phyloP scores from a whole-genome alignment of 2,113 vertebrate species.

The Aspiorhynchus laticeps region DNA sequence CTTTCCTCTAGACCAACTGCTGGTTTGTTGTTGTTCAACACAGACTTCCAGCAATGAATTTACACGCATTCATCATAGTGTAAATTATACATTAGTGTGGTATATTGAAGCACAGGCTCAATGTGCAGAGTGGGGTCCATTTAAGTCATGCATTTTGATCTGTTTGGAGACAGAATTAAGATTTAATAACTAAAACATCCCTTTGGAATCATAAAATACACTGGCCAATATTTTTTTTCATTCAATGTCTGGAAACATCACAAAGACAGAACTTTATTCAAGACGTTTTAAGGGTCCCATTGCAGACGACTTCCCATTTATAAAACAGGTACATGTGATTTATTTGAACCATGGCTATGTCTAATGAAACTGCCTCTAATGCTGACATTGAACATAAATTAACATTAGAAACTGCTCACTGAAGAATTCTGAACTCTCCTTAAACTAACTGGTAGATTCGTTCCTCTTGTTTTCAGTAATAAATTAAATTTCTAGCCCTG shows the following conservation, averaged over 20 bases:
- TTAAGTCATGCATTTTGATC: background rate
- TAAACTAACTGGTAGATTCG: background rate
- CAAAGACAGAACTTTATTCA: constrained; percentile 22
- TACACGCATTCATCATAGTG: constrained; percentile 26
- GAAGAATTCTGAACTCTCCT: constrained; percentile 38
- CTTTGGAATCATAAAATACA: constrained; percentile 37
- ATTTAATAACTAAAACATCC: constrained; percentile 49
- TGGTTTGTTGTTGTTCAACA: constrained; percentile 46
- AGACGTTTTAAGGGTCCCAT: constrained; percentile 26
- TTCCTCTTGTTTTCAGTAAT: constrained; percentile 9
- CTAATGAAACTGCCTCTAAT: constrained; percentile 31
- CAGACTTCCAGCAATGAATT: constrained; percentile 41
- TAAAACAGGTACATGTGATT: constrained; percentile 46
- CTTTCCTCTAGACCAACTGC: constrained; percentile 41
- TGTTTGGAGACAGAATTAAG: constrained; percentile 45
- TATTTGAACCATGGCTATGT: constrained; percentile 31
- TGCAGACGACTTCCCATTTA: constrained; percentile 16
- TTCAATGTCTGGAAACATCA: constrained; percentile 24
- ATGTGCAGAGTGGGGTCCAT: constrained; percentile 27
- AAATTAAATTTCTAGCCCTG: constrained; percentile 46
- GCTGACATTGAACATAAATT: constrained; percentile 39
- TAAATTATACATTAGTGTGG: constrained; percentile 48
- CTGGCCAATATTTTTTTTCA: background rate
- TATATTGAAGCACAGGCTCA: constrained; percentile 30
- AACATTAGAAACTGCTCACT: constrained; percentile 43